Conservation (phyloP, 2,797 vertebrate species). For the Melanotaenia maccullochi region DNA sequence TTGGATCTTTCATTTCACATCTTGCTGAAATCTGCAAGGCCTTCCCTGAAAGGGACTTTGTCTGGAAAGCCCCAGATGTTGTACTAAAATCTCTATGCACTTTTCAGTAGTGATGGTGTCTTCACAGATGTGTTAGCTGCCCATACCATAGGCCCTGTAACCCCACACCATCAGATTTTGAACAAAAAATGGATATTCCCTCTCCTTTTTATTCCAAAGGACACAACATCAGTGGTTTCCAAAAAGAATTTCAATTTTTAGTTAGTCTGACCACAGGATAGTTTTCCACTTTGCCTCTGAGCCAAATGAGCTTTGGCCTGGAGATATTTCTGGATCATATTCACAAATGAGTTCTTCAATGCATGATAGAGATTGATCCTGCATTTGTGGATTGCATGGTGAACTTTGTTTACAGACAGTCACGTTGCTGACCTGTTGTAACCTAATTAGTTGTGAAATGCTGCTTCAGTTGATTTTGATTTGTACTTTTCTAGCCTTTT, state of each 20-base stretch:
- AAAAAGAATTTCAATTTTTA: not conserved
- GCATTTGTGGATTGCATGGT: not conserved
- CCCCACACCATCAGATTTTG: too few species aligned
- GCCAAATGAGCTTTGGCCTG: too few species aligned
- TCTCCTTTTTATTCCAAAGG: not conserved
- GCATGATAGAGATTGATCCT: not conserved
- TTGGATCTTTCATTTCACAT: not conserved
- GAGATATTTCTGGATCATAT: too few species aligned
- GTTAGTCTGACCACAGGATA: not conserved
- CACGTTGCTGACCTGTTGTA: too few species aligned
- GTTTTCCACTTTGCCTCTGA: not conserved
- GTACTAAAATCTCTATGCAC: too few species aligned
- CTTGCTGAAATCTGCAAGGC: not conserved
- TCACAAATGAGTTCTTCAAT: too few species aligned
- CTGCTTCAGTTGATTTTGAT: too few species aligned
- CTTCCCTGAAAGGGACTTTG: not conserved
- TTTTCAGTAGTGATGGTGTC: not conserved
- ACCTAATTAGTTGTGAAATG: too few species aligned
- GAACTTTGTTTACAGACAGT: not conserved
- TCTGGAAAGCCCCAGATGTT: too few species aligned
- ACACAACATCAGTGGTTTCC: not conserved
- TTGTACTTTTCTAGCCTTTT: too few species aligned
- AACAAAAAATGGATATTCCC: too few species aligned
- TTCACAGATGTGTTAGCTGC: not conserved
- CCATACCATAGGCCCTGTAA: too few species aligned